Base-by-base conservation (phyloP, 2,888 invertebrate species). In the Rhopalosiphum nymphaeae region DNA sequence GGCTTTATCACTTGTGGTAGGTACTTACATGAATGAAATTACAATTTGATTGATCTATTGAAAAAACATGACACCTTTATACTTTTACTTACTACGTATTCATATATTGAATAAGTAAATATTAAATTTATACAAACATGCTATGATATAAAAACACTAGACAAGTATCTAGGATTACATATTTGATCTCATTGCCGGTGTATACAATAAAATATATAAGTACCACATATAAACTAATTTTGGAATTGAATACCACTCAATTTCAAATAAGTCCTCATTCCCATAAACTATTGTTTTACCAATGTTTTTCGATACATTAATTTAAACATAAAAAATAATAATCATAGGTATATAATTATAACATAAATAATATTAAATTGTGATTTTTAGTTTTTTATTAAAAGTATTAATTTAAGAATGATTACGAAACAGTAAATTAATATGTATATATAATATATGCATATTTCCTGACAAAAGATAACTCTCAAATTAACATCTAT, bases 41-140 rank as follows among this genome's bases (percentile, higher is more conserved):
- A 44, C 56, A 56, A 42, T 57, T 89, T 42, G 42, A 57, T 89
- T 57, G 57, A 42, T 89, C 57, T 89, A 57, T 89, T 57, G 89
- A 89, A 42, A 89, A 89, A 16, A 89, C 56, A 29, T 29, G 42
- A 57, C 42, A 57, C 56, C 42, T 57, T 89, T 42, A 44, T 7
- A 42, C 13, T 89, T 56, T 89, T 36, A 78, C 25, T 36, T 42
- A 25, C 26, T 57, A 42, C 36, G 36, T 61, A 46, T 61, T 26
- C n/a, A 61, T 25, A 7, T 90, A 44, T 67, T 25, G 46, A 90
- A 67, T 67, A 49, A 67, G n/a, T n/a, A 90, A 46, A 90, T 46
- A 46, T 67, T n/a, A 21, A 67, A 90, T 90, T 67, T 61, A 10
- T 16, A 44, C 9, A 49, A 90, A 67, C 3, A 46, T 1, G 16